Evolutionary conservation across 2,113 vertebrate genomes (phyloP), one percentile per base, ranked within the genome.

Genomic region (Prinia subflava): DNA sequence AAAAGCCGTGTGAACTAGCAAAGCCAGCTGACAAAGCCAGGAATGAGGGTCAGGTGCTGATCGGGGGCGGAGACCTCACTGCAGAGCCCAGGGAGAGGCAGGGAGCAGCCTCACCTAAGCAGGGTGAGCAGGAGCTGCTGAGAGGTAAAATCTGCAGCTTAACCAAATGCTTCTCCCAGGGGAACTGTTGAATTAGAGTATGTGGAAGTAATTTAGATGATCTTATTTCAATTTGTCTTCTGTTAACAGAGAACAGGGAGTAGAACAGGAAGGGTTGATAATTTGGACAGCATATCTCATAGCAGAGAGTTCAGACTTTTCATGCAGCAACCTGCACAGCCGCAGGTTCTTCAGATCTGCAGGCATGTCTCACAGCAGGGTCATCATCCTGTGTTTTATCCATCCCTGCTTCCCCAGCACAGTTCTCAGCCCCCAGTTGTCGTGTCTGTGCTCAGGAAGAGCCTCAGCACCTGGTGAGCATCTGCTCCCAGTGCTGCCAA

Each of bases 381-480:
- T 23, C 56, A 33, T 41, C 35, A 16, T 41, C 42, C 50, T 62
- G 59, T 50, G 15, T 65, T 86, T 89, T 37, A 39, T 41, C 65
- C 28, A 37, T 42, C 28, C 28, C 41, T 1, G 1, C 46, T 76
- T 64, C 71, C 69, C 46, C 80, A 57, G 50, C 5, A 0, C n/a
- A 9, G 46, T 23, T 55, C 87, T 87, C 20, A 1, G 50, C 31
- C 9, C 28, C 18, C 17, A 5, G 44, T 0, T 44, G 49, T 62
- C 0, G 0, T 30, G 41, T 39, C 59, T 79, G 37, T 28, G 1
- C 55, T 28, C 7, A 1, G 28, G 42, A 84, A 9, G 10, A 49
- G 39, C 69, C 59, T 44, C 23, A 22, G 64, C 11, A 3, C 50
- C 6, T 0, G 0, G 6, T 23, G 64, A 47, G 55, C 49, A 6